phyloP scores from a whole-genome alignment of 2,888 invertebrate genomes.

The Steromphala cineraria region DNA sequence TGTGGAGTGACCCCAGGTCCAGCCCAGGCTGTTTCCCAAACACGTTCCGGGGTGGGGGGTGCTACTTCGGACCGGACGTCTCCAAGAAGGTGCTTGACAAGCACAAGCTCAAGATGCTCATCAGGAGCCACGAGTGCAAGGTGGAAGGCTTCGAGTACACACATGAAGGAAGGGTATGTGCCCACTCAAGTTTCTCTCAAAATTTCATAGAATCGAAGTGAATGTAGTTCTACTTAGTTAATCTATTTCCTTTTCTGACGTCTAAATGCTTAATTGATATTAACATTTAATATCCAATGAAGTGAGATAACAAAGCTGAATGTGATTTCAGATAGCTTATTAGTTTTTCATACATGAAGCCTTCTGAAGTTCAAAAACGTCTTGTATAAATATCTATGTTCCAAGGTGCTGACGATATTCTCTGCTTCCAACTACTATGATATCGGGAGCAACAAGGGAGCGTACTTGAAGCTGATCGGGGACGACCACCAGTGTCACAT shows the following conservation, averaged over 20 bases:
- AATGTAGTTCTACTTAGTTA: too few relatives aligned
- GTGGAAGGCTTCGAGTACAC: constrained; percentile 92
- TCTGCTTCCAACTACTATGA: constrained; percentile 98
- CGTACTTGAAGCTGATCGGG: constrained; percentile 84
- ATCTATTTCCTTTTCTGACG: too few relatives aligned
- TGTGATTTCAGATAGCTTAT: too few relatives aligned
- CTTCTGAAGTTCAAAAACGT: too few relatives aligned
- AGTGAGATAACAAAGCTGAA: too few relatives aligned
- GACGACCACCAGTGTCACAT: constrained; percentile 82
- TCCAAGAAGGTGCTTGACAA: constrained; percentile 86
- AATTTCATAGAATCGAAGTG: too few relatives aligned
- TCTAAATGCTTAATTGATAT: too few relatives aligned
- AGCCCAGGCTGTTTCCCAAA: constrained; percentile 71
- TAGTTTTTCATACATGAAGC: too few relatives aligned
- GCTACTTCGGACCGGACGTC: constrained; percentile 94
- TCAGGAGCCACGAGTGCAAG: constrained; percentile 95
- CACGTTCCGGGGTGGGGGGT: constrained; percentile 90
- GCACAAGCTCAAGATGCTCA: constrained; percentile 85
- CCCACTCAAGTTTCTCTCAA: too few relatives aligned
- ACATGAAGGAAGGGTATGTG: constrained; percentile 86
- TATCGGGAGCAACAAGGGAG: constrained; percentile 93
- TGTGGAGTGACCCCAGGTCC: constrained; percentile 92
- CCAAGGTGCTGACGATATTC: constrained; percentile 92
- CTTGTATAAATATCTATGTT: too few relatives aligned
- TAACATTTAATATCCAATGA: too few relatives aligned